Percentiles rank a stretch among this genome's conserved stretches.
Evolutionary conservation across 2,113 vertebrate genomes (phyloP).

Genomic region (Sprattus sprattus): DNA sequence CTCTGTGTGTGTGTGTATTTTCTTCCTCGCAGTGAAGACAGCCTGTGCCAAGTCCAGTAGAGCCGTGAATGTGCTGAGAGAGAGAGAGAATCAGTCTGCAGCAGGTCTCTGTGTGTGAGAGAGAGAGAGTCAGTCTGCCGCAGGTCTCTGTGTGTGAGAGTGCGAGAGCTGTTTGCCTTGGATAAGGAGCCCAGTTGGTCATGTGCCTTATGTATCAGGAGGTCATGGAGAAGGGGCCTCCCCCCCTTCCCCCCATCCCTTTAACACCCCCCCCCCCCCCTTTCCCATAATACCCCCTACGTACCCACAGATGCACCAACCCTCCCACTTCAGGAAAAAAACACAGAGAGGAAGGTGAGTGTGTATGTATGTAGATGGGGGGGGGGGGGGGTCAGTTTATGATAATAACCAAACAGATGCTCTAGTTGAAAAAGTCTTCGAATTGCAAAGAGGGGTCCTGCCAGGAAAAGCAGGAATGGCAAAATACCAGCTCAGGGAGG

Average conservation of each 20-base stretch:
- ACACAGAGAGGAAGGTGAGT: conserved; percentile 40
- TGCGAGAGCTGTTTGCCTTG: conserved; percentile 65
- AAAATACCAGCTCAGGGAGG: conserved; percentile 52
- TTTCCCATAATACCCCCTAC: conserved; percentile 24
- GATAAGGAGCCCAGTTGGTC: conserved; percentile 77
- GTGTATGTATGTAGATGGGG: conserved; percentile 28
- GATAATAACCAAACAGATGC: conserved; percentile 71
- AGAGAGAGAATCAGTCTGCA: conserved; percentile 49
- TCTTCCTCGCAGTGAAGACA: conserved; percentile 57
- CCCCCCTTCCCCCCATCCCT: conserved; percentile 41
- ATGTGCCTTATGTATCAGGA: conserved; percentile 83
- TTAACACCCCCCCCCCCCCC: conserved; percentile 36
- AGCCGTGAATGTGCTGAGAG: background rate
- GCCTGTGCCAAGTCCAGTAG: conserved; percentile 51
- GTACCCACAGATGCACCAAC: conserved; percentile 39
- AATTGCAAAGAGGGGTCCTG: conserved; percentile 52
- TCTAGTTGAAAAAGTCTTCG: conserved; percentile 63
- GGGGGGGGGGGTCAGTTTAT: conserved; percentile 61
- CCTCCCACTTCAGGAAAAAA: conserved; percentile 45
- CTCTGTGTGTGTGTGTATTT: conserved; percentile 52
- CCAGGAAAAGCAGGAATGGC: conserved; percentile 60
- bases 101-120: conserved; percentile 57
- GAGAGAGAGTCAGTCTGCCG: conserved; percentile 47
- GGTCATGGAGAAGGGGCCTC: conserved; percentile 70
- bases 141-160: conserved; percentile 64